Conservation (phyloP, 2,113 vertebrate genomes). For the Sorex araneus region DNA sequence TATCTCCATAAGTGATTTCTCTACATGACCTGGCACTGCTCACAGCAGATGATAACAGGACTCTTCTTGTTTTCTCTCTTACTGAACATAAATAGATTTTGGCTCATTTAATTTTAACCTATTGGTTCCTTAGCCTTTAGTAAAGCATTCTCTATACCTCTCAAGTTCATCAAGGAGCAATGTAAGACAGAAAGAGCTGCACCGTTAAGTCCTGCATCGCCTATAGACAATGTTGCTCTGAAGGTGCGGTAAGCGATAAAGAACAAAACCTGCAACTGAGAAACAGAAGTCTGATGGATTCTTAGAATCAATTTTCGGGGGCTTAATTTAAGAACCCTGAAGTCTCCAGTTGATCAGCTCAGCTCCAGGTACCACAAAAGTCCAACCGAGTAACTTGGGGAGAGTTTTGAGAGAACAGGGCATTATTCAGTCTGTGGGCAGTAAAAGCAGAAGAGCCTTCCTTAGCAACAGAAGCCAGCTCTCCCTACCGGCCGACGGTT, state of each 20-base stretch:
- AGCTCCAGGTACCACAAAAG: slow-evolving; percentile 79
- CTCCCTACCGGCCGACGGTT: slow-evolving; percentile 73
- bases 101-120: neutral
- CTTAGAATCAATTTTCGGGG: neutral
- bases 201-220: neutral
- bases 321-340: slow-evolving; percentile 75
- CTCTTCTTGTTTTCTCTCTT: neutral
- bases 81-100: neutral
- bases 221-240: slow-evolving; percentile 64
- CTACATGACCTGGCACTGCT: neutral
- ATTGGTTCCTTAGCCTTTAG: neutral
- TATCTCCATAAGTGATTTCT: neutral
- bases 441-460: slow-evolving; percentile 47
- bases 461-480: slow-evolving; percentile 77
- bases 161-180: neutral
- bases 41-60: neutral
- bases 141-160: neutral
- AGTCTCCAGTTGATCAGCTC: slow-evolving; percentile 82
- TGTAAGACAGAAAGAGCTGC: neutral
- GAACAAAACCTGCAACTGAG: slow-evolving; percentile 72
- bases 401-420: slow-evolving; percentile 84
- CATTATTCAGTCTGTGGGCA: slow-evolving; percentile 82
- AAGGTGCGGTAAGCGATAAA: slow-evolving; percentile 33
- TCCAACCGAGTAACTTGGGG: slow-evolving; percentile 82
- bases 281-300: slow-evolving; percentile 78